These are phyloP conservation scores for Stomatorhinus ivindoensis DNA, from an alignment of 2,113 vertebrate genomes.

Conservation along the genomic window DNA sequence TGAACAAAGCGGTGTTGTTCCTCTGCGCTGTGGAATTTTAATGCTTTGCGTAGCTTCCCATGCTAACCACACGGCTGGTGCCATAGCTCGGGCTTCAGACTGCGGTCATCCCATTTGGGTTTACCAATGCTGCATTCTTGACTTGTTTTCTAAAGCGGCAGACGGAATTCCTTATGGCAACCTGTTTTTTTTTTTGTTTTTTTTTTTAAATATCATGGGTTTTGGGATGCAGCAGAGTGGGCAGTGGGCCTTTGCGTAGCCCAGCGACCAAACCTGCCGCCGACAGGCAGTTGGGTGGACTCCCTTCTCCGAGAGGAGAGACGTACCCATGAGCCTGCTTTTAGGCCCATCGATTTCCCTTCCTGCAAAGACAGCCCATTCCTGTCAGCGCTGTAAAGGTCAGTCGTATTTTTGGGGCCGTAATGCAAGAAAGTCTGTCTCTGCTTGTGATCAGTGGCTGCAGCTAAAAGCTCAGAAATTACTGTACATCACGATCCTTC, in stretches of 20 bases:
- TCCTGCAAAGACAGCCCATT: not conserved
- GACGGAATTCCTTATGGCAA: not conserved
- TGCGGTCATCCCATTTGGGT: not conserved
- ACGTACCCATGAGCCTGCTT: not conserved
- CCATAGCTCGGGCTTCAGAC: not conserved
- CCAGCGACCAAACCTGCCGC: not conserved
- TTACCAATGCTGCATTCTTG: not conserved
- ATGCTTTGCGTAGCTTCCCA: not conserved
- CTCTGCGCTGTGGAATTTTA: not conserved
- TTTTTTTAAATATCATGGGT: not conserved
- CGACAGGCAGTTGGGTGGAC: not conserved
- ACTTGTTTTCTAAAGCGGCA: not conserved
- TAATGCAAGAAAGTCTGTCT: slow-evolving; percentile 9
- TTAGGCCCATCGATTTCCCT: not conserved
- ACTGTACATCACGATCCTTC: not conserved
- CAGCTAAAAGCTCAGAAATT: slow-evolving; percentile 3
- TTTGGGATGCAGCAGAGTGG: not conserved
- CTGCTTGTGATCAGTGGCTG: not conserved
- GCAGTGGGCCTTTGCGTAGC: not conserved
- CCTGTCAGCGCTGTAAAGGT: not conserved
- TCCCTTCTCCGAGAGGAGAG: not conserved
- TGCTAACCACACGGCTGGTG: not conserved
- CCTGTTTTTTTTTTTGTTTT: not conserved
- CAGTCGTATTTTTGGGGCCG: not conserved
- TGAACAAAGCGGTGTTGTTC: not conserved